A percentile compares a stretch with the other conserved stretches of the same genome.
Evolutionary conservation across 2,113 vertebrate species (phyloP).

Genomic region (Perca fluviatilis): DNA sequence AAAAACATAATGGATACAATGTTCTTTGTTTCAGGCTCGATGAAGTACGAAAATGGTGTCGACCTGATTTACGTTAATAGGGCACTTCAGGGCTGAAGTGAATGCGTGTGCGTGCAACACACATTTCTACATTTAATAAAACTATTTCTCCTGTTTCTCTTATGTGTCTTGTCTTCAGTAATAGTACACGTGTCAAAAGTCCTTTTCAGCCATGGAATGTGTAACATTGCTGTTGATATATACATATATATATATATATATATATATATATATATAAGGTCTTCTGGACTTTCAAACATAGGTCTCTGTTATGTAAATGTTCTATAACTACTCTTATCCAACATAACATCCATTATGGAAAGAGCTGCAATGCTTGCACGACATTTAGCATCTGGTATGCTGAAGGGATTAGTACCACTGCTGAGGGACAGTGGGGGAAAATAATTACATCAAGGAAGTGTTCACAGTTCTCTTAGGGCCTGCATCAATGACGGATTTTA

Average conservation of each 20-base stretch:
- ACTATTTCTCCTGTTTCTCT: neutral
- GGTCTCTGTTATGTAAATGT: conserved; percentile 5
- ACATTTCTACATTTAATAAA: neutral
- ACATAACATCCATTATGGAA: conserved; percentile 22
- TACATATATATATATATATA: neutral
- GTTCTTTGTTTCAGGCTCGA: conserved; percentile 33
- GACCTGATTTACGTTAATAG: conserved; percentile 36
- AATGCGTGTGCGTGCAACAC: neutral
- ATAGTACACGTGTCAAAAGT: neutral
- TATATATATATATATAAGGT: conserved; percentile 1
- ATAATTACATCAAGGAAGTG: neutral
- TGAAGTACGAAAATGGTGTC: conserved; percentile 32
- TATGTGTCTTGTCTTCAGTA: neutral
- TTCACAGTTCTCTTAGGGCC: neutral
- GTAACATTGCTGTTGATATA: neutral
- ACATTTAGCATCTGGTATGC: conserved; percentile 18
- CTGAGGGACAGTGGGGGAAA: neutral
- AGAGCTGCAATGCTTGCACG: neutral
- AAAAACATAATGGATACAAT: conserved; percentile 33
- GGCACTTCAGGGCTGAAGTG: conserved; percentile 20
- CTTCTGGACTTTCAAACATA: conserved; percentile 19
- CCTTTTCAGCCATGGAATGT: neutral
- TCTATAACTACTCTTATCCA: conserved; percentile 20
- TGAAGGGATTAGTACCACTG: neutral
- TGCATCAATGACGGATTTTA: conserved; percentile 5